Conservation (phyloP, 2,888 invertebrate species). For the Cephus nigrinus region DNA sequence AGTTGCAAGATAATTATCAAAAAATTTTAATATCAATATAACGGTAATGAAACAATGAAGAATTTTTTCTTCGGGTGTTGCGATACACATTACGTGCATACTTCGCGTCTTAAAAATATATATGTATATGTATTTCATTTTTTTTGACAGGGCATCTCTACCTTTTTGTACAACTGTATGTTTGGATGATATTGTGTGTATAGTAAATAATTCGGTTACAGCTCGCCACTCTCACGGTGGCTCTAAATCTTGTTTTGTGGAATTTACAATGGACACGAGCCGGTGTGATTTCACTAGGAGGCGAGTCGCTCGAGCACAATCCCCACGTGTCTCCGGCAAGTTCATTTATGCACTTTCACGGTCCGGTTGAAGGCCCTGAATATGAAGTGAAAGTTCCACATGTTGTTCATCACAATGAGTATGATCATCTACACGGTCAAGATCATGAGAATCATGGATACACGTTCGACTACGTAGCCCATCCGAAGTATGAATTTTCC, state of each 20-base stretch:
- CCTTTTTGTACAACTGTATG: neutral
- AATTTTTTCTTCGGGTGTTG: neutral
- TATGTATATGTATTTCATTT: neutral
- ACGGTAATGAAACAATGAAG: neutral
- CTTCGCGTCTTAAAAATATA: neutral
- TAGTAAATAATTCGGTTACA: neutral
- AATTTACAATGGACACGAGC: conserved; percentile 11
- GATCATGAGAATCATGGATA: conserved; percentile 26
- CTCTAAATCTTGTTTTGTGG: neutral
- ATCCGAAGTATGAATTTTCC: conserved; percentile 58
- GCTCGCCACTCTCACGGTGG: neutral
- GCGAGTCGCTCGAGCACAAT: conserved; percentile 23
- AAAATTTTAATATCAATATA: neutral
- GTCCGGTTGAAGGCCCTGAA: conserved; percentile 60
- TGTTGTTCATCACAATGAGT: conserved; percentile 40
- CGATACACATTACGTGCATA: neutral
- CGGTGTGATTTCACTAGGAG: conserved; percentile 23
- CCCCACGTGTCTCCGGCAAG: conserved; percentile 49
- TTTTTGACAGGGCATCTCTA: neutral
- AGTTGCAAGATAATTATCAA: neutral
- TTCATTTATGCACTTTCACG: conserved; percentile 61
- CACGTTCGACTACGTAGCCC: conserved; percentile 54
- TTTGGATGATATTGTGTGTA: neutral
- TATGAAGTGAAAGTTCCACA: conserved; percentile 60
- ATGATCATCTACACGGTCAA: conserved; percentile 26